Conservation (phyloP, 2,888 invertebrate genomes). For the Proisotoma minuta region DNA sequence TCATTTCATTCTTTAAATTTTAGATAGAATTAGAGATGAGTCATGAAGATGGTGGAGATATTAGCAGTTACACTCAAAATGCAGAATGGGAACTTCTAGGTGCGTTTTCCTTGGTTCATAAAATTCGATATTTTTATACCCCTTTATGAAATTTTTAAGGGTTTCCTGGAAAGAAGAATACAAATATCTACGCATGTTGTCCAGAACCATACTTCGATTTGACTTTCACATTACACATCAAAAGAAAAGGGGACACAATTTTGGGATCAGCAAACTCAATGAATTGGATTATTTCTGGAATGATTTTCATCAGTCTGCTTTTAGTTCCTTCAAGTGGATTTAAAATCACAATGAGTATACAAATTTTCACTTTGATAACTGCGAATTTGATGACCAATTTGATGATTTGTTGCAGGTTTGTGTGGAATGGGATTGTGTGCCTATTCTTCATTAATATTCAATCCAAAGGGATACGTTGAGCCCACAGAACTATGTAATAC, state of each 20-base stretch:
- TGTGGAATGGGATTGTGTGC: neutral
- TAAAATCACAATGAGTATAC: neutral
- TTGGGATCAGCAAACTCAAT: neutral
- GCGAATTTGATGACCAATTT: too few relatives aligned
- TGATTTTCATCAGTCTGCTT: too few relatives aligned
- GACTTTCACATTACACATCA: slow-evolving; percentile 92
- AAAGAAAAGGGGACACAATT: slow-evolving; percentile 60
- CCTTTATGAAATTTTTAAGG: slow-evolving; percentile 49
- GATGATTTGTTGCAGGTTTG: neutral
- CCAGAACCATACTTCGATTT: slow-evolving; percentile 87
- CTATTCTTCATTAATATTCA: neutral
- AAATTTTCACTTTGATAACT: too few relatives aligned
- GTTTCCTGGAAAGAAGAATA: slow-evolving; percentile 85
- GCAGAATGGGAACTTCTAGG: slow-evolving; percentile 80
- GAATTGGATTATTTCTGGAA: too few relatives aligned
- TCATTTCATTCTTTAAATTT: neutral
- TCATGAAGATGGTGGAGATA: slow-evolving; percentile 72
- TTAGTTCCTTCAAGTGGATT: neutral
- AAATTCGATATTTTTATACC: neutral
- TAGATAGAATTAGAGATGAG: slow-evolving; percentile 60
- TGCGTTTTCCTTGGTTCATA: too few relatives aligned
- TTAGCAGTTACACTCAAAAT: slow-evolving; percentile 93
- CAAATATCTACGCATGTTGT: slow-evolving; percentile 85
- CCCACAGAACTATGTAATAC: neutral
- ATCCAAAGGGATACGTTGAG: neutral